Evolutionary conservation across 2,113 vertebrate genomes (phyloP).

Genomic region (Odocoileus hemionus): DNA sequence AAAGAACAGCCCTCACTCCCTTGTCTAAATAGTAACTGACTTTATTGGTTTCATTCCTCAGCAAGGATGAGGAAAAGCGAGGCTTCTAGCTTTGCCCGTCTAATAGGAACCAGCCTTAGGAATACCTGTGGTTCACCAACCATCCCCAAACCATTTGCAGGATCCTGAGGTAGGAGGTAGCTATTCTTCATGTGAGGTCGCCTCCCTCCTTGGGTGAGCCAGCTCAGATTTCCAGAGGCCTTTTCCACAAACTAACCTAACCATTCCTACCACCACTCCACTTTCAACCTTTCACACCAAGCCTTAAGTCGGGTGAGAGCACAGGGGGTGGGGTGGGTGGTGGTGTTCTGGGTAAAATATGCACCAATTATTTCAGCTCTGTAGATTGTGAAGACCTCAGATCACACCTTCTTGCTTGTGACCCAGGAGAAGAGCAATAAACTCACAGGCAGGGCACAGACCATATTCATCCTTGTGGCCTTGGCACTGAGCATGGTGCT

Average conservation of each 20-base stretch:
- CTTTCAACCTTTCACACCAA: neutral
- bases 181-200: slow-evolving; percentile 63
- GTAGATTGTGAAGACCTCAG: neutral
- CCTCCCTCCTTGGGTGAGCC: neutral
- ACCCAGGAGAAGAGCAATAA: neutral
- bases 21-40: slow-evolving; percentile 57
- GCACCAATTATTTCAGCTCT: neutral
- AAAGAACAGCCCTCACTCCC: neutral
- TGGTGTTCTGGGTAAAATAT: neutral
- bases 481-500: neutral
- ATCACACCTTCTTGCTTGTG: neutral
- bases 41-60: slow-evolving; percentile 55
- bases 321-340: neutral
- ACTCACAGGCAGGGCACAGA: neutral
- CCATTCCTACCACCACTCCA: neutral
- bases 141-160: slow-evolving; percentile 52
- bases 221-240: neutral
- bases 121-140: slow-evolving; percentile 71
- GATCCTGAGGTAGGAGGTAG: slow-evolving; percentile 57
- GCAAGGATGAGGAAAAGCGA: slow-evolving; percentile 33
- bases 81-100: slow-evolving; percentile 50
- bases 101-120: slow-evolving; percentile 62
- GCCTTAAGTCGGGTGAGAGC: neutral
- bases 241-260: neutral
- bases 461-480: neutral